Conservation (phyloP, 92 coral and sea anemone genomes). For the Heteractis magnifica region DNA sequence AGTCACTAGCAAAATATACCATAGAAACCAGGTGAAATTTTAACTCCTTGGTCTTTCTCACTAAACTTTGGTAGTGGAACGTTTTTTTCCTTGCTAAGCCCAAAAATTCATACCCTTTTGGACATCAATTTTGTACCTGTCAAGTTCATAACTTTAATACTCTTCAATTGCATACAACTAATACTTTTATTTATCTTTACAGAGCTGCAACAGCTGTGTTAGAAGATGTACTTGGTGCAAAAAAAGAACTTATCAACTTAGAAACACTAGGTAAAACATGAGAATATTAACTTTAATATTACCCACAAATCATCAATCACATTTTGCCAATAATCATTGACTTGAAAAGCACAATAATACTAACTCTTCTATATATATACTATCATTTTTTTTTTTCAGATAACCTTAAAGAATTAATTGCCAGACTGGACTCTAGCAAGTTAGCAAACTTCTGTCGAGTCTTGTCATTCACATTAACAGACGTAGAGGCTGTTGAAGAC, state of each 20-base stretch:
- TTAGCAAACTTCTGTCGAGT: slow-evolving; percentile 91
- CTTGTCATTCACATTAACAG: slow-evolving; percentile 80
- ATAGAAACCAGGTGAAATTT: too few relatives aligned
- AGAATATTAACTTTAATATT: too few relatives aligned
- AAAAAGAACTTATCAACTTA: slow-evolving; percentile 64
- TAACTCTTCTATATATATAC: not conserved
- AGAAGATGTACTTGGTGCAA: slow-evolving; percentile 77
- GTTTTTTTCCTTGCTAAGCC: too few relatives aligned
- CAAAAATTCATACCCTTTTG: too few relatives aligned
- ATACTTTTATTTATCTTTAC: not conserved
- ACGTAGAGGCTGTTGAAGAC: slow-evolving; percentile 87
- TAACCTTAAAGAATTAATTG: slow-evolving; percentile 66
- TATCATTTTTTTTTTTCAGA: slow-evolving; percentile 18
- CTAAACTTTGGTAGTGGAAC: too few relatives aligned
- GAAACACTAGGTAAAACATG: slow-evolving; percentile 44
- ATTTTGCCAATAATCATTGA: too few relatives aligned
- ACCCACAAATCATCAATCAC: too few relatives aligned
- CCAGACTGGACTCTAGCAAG: slow-evolving; percentile 61
- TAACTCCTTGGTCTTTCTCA: too few relatives aligned
- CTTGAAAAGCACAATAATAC: not conserved
- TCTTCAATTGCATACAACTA: not conserved
- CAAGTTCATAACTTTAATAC: not conserved
- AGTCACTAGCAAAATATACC: too few relatives aligned
- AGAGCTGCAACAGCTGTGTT: slow-evolving; percentile 69
- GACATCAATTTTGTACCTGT: too few relatives aligned